Conservation (phyloP, 1,140 invertebrate genomes). For the Lerema accius region DNA sequence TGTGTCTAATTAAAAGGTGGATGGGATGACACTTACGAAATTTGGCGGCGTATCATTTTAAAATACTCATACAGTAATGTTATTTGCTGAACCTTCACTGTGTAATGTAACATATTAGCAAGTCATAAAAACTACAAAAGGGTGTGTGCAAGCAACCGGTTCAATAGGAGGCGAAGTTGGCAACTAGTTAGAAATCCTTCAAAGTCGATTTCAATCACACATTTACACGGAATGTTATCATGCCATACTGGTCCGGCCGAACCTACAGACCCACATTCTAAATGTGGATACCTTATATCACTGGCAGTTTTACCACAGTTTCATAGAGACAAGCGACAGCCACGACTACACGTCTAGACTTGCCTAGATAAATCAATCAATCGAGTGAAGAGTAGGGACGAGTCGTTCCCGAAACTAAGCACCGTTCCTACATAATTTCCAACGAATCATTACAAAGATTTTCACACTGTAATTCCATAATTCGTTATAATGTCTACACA, state of each 20-base stretch:
- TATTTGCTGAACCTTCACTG: background rate
- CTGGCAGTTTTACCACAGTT: too few species aligned
- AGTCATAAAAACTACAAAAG: slow-evolving; percentile 23
- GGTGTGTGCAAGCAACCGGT: slow-evolving; percentile 19
- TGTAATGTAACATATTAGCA: too few species aligned
- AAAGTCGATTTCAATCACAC: slow-evolving; percentile 25
- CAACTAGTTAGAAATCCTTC: slow-evolving; percentile 31
- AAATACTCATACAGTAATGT: background rate
- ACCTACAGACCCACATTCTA: slow-evolving; percentile 38
- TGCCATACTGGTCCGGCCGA: slow-evolving; percentile 33
- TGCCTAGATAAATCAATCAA: too few species aligned
- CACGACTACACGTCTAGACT: too few species aligned
- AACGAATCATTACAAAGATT: too few species aligned
- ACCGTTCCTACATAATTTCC: too few species aligned
- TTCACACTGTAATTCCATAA: too few species aligned
- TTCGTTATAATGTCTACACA: too few species aligned
- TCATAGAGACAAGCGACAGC: too few species aligned
- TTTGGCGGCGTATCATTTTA: background rate
- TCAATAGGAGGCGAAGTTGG: slow-evolving; percentile 1
- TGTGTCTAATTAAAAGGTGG: background rate
- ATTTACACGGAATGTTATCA: slow-evolving; percentile 35
- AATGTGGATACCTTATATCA: slow-evolving; percentile 32
- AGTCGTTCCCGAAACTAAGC: too few species aligned
- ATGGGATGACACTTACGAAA: background rate
- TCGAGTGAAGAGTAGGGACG: too few species aligned